Conservation (phyloP, 2,113 vertebrate genomes). For the Coracopsis vasa region DNA sequence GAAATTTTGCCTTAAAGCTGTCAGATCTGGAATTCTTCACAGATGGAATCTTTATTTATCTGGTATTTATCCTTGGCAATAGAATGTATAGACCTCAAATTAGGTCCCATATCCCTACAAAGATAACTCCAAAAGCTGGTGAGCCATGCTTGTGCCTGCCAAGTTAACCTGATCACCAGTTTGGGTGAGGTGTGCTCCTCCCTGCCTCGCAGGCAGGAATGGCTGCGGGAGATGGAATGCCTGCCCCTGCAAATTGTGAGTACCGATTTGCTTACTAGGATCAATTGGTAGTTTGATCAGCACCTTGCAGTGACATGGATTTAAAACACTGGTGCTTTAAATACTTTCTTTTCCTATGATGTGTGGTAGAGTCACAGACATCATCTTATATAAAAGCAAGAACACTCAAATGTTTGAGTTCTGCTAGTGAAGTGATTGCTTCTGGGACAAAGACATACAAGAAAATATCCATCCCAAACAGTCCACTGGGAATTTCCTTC, state of each 20-base stretch:
- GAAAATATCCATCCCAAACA: neutral
- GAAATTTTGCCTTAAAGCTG: neutral
- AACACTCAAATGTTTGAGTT: neutral
- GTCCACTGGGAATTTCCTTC: neutral
- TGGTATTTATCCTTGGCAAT: neutral
- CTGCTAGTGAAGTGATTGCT: neutral
- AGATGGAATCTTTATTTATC: neutral
- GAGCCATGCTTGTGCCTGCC: neutral
- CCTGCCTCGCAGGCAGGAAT: neutral
- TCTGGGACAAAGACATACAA: neutral
- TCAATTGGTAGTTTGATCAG: neutral
- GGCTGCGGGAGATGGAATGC: rapidly evolving
- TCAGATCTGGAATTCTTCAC: neutral
- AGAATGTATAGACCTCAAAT: neutral
- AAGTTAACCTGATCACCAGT: too few relatives aligned
- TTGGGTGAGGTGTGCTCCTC: neutral
- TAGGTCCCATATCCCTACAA: neutral
- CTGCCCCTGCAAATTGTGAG: neutral
- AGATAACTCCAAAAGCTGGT: neutral
- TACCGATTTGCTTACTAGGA: neutral
- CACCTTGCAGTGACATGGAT: neutral
- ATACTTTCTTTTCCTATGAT: neutral
- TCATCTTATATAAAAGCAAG: neutral
- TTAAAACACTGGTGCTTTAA: neutral
- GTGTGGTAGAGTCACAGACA: neutral